Evolutionary conservation across 92 coral and sea anemone species (phyloP), one percentile per base, ranked within the genome.

Genomic region (Muricea muricata): DNA sequence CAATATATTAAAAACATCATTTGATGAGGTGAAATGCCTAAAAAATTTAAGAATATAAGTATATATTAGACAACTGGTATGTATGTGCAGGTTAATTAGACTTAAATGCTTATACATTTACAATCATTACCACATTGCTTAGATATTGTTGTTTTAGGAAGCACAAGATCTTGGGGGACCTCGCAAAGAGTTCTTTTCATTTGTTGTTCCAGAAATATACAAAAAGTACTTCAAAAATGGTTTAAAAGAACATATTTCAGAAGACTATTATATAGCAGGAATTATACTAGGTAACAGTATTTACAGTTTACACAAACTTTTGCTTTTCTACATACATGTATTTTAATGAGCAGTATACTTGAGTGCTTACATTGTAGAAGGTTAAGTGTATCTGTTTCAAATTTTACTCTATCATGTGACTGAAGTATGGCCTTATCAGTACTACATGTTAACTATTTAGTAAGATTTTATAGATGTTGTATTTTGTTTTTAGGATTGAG

Each of bases 191-290:
- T 81, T 88, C 78, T 88, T 83, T 33, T 29, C 42, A 21, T 46
- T 88, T 20, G 60, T 88, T 39, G 79, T 88, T 28, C 30, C 45
- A 42, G 84, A 88, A 83, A 48, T 88, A 75, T 88, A 88, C 34
- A 67, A 76, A 42, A 83, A 75, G 65, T 88, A 88, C 70, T 88
- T 88, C 30, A 83, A 88, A 61, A 83, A 88, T 58, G 91, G 91
- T 8, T 66, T 88, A 40, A 88, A 83, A 52, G 75, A 88, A 32
- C 85, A 83, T 34, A 29, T 88, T 0, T 77, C 88, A 17, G 88
- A 88, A 33, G 91, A 88, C 65, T 83, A 88, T 86, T 72, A 72
- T 65, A 75, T 79, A 60, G 87, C 82, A 15, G 87, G 90, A 55
- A 81, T 67, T 67, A 87, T 87, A 81, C 73, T 87, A 54, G 91